Evolutionary conservation across 2,113 vertebrate genomes (phyloP).

Genomic region (Apus apus): DNA sequence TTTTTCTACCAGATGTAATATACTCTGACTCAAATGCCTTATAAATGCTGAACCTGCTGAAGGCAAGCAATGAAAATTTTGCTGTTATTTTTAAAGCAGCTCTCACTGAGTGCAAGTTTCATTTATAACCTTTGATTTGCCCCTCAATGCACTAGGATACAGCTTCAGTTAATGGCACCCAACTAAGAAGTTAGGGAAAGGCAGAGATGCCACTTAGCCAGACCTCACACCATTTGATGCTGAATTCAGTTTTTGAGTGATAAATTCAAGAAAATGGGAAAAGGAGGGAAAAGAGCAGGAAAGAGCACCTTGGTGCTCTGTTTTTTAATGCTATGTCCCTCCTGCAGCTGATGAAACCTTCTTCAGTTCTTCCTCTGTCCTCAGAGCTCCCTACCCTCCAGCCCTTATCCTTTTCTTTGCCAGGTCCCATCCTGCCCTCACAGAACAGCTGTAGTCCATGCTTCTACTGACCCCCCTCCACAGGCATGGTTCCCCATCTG

Average conservation of each 20-base stretch:
- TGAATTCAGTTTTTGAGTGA: background rate
- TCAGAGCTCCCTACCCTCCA: background rate
- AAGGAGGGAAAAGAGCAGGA: background rate
- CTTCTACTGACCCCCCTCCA: background rate
- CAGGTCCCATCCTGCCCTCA: background rate
- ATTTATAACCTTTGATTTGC: background rate
- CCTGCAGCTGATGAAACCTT: background rate
- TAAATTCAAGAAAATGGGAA: background rate
- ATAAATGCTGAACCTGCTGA: background rate
- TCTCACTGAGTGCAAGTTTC: background rate
- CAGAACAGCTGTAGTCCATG: background rate
- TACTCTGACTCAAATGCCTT: background rate
- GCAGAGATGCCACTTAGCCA: background rate
- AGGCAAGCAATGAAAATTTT: background rate
- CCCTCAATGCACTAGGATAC: background rate
- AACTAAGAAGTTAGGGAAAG: background rate
- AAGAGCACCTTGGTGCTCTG: background rate
- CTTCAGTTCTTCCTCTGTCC: background rate
- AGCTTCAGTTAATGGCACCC: background rate
- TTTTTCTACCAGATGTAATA: background rate
- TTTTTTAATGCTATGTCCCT: background rate
- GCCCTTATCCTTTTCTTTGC: background rate
- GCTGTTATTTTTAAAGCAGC: background rate
- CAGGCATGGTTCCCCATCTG: background rate
- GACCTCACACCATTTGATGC: background rate